Conservation (phyloP, 2,888 invertebrate genomes). For the Lithophane leautieri region DNA sequence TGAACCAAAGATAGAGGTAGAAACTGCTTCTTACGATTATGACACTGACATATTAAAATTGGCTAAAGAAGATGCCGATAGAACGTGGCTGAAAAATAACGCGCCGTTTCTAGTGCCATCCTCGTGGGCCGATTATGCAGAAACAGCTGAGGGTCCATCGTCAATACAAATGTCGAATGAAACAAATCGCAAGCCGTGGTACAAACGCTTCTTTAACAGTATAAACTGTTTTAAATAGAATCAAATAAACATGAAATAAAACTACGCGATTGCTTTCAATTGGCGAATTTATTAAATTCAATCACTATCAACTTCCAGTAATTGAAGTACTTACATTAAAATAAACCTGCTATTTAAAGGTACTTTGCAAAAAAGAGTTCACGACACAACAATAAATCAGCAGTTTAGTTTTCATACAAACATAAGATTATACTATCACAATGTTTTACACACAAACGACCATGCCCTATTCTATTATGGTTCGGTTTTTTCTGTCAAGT, state of each 20-base stretch:
- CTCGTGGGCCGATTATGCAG: conserved; percentile 74
- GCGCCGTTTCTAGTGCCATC: conserved; percentile 74
- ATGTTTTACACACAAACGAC: conserved; percentile 73
- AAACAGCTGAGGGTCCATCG: conserved; percentile 71
- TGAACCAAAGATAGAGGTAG: conserved; percentile 60
- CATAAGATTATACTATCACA: conserved; percentile 80
- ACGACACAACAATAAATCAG: conserved; percentile 77
- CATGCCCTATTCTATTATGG: conserved; percentile 52
- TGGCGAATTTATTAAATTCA: conserved; percentile 90
- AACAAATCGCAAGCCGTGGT: conserved; percentile 74
- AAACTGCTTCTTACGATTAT: conserved; percentile 60
- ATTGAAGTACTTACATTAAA: conserved; percentile 86
- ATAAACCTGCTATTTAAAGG: conserved; percentile 83
- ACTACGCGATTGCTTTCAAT: conserved; percentile 75
- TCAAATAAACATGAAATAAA: conserved; percentile 74
- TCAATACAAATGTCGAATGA: conserved; percentile 75
- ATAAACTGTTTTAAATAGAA: conserved; percentile 81
- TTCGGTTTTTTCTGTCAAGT: not conserved
- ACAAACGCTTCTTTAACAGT: conserved; percentile 73
- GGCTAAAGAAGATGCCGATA: conserved; percentile 34
- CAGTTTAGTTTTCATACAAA: conserved; percentile 73
- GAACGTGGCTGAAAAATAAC: conserved; percentile 71
- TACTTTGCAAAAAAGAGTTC: conserved; percentile 81
- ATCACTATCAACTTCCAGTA: conserved; percentile 88
- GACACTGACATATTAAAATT: conserved; percentile 38